Evolutionary conservation across 2,113 vertebrate genomes (phyloP).

Genomic region (Protomyctophum bolini): DNA sequence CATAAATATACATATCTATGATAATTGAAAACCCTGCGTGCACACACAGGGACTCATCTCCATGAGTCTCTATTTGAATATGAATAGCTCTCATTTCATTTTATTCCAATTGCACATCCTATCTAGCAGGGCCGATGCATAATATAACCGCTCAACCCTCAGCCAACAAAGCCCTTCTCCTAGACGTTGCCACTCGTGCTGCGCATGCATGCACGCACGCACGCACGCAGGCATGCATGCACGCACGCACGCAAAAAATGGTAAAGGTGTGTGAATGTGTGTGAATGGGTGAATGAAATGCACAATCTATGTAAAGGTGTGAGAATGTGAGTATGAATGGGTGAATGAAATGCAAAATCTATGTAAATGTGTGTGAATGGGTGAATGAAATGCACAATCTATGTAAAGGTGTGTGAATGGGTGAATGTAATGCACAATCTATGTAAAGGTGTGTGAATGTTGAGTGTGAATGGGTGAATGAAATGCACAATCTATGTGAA

Average conservation of each 20-base stretch:
- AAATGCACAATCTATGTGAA: no score
- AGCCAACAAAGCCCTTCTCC: slow-evolving; percentile 36
- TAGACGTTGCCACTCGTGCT: slow-evolving; percentile 24
- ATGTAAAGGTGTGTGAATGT: no score
- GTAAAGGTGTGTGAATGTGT: no score
- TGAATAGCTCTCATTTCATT: slow-evolving; percentile 60
- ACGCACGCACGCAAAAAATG: background rate
- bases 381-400: no score
- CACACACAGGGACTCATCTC: slow-evolving; percentile 30
- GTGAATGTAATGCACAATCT: no score
- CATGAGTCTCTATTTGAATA: slow-evolving; percentile 66
- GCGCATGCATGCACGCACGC: background rate
- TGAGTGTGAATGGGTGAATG: no score
- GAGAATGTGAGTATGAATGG: no score
- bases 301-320: no score
- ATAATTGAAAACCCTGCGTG: slow-evolving; percentile 59
- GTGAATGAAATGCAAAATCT: no score
- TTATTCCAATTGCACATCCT: slow-evolving; percentile 50
- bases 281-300: no score
- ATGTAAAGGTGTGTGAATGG: no score
- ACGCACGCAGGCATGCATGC: background rate
- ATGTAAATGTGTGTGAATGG: no score
- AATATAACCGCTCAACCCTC: slow-evolving; percentile 27
- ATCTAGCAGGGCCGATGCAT: slow-evolving; percentile 34
- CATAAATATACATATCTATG: slow-evolving; percentile 51